phyloP scores from a whole-genome alignment of 2,888 invertebrate genomes.

The Malachius bipustulatus region DNA sequence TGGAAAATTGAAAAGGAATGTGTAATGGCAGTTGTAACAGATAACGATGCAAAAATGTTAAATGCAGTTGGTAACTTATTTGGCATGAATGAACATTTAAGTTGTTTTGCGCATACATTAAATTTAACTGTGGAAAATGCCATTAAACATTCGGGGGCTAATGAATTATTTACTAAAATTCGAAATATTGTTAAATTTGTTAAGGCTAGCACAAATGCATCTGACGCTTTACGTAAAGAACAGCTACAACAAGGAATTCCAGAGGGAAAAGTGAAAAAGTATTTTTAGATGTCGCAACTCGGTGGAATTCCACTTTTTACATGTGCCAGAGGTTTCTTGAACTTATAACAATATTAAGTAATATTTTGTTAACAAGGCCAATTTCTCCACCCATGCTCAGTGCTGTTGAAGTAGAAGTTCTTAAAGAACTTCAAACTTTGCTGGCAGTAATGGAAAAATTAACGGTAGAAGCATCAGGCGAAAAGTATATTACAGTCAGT shows the following conservation, averaged over 20 bases:
- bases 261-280: too few species aligned
- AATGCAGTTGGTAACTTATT: slow-evolving; percentile 12
- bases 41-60: slow-evolving; percentile 13
- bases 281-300: slow-evolving; percentile 23
- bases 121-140: slow-evolving; percentile 10
- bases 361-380: slow-evolving; percentile 21
- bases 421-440: slow-evolving; percentile 22
- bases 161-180: too few species aligned
- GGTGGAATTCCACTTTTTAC: slow-evolving; percentile 21
- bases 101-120: slow-evolving; percentile 13
- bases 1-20: slow-evolving; percentile 12
- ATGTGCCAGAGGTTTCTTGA: slow-evolving; percentile 19
- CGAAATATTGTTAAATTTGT: too few species aligned
- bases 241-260: too few species aligned
- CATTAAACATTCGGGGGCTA: too few species aligned
- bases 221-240: too few species aligned
- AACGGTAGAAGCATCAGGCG: slow-evolving; percentile 25
- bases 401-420: slow-evolving; percentile 22
- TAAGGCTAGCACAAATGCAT: too few species aligned
- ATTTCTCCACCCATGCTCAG: slow-evolving; percentile 24
- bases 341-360: slow-evolving; percentile 18
- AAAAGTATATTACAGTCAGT: slow-evolving; percentile 24
- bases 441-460: slow-evolving; percentile 24
- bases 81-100: slow-evolving; percentile 10
- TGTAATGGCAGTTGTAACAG: slow-evolving; percentile 10